Evolutionary conservation across 2,888 invertebrate genomes (phyloP).

Genomic region (Achlya flavicornis): DNA sequence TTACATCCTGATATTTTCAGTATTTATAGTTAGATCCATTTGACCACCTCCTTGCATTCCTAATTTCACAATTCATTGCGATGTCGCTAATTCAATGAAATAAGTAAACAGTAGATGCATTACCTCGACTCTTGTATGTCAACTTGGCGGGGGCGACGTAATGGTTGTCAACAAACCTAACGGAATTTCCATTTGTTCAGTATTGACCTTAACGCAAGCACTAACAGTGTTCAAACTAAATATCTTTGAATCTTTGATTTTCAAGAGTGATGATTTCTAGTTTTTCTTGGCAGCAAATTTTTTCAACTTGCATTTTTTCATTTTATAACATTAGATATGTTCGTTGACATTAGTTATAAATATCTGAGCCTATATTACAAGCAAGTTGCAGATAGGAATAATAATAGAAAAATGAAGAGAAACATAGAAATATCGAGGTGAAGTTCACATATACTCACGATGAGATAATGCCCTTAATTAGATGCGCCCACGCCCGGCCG

Average conservation of each 20-base stretch:
- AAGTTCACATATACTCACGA: too few species aligned
- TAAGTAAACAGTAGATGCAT: constrained; percentile 79
- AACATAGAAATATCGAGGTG: too few species aligned
- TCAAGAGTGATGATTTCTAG: constrained; percentile 25
- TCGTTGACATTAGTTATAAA: too few species aligned
- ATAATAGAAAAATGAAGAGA: too few species aligned
- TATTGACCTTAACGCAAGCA: constrained; percentile 53
- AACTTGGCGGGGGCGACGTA: constrained; percentile 66
- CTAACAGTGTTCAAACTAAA: constrained; percentile 37
- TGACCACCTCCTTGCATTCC: constrained; percentile 70
- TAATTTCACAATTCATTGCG: constrained; percentile 72
- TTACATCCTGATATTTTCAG: constrained; percentile 68
- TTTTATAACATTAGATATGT: too few species aligned
- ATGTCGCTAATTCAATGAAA: constrained; percentile 80
- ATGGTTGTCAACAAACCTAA: constrained; percentile 72
- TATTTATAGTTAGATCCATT: constrained; percentile 73
- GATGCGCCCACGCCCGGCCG: too few species aligned
- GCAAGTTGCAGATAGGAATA: too few species aligned
- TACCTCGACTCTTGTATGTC: constrained; percentile 74
- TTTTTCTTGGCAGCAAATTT: constrained; percentile 11
- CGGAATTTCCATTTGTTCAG: constrained; percentile 68
- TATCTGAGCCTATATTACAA: too few species aligned
- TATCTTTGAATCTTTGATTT: constrained; percentile 19
- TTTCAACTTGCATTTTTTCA: too few species aligned
- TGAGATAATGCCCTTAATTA: too few species aligned